Conservation (phyloP, 2,888 invertebrate species). For the Nephrotoma flavescens region DNA sequence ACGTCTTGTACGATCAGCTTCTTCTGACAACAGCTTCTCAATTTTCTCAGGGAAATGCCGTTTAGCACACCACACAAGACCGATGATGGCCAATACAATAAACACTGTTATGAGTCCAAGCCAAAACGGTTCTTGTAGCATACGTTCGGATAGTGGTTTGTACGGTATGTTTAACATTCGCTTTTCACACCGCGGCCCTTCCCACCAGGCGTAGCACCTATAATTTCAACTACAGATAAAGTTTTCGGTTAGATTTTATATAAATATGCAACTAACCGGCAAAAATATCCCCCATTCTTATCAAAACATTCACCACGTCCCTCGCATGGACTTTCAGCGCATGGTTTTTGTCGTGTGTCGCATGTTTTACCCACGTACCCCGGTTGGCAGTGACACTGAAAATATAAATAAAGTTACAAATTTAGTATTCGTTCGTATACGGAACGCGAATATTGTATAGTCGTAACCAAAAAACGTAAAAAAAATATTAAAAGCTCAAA, state of each 20-base stretch:
- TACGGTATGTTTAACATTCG: slow-evolving; percentile 53
- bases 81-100: slow-evolving; percentile 61
- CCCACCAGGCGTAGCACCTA: slow-evolving; percentile 59
- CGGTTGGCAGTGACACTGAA: slow-evolving; percentile 46
- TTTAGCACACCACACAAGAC: slow-evolving; percentile 70
- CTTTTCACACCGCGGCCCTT: slow-evolving; percentile 53
- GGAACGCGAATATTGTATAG: not conserved
- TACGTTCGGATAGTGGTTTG: slow-evolving; percentile 59
- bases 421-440: not conserved
- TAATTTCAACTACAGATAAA: not conserved
- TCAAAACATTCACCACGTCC: slow-evolving; percentile 59
- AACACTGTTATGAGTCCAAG: slow-evolving; percentile 73
- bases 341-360: slow-evolving; percentile 51
- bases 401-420: not conserved
- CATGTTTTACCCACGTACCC: slow-evolving; percentile 55
- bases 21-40: slow-evolving; percentile 67
- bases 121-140: slow-evolving; percentile 84
- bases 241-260: not conserved
- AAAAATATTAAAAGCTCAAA: not conserved
- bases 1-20: slow-evolving; percentile 44
- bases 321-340: slow-evolving; percentile 59
- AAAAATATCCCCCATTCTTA: slow-evolving; percentile 47
- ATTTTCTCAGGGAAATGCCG: slow-evolving; percentile 76
- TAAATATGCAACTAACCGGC: slow-evolving; percentile 31
- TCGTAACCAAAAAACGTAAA: not conserved